Base-by-base conservation (phyloP, 2,888 invertebrate species). In the Drosophila parthenogenetica region DNA sequence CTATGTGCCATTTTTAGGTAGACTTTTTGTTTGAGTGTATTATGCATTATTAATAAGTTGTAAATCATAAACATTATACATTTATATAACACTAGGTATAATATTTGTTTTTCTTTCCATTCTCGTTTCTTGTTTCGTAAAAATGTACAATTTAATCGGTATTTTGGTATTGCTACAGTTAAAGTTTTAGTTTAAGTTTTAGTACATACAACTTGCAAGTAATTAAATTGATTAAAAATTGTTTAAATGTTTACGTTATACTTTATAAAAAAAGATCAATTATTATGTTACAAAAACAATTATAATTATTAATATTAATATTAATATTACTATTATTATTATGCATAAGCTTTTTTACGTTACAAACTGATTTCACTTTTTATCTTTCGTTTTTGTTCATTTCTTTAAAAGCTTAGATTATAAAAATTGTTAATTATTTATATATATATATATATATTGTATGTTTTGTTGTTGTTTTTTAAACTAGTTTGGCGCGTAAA, bases 401-500 rank as follows among this genome's bases (percentile, higher is more conserved):
- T 71, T 51, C 39, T 75, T 77, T 57, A 71, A 77, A 77, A 77
- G 79, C 70, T 76, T 78, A 78, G 42, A 51, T 72, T 77, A 64
- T 81, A 71, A 79, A 84, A 79, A 67, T 73, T 73, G 62, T 74
- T 79, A 80, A 54, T 70, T 66, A 58, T 68, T 61, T 68, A 55
- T 61, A 59, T 70, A 67, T 70, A 25, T 65, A 43, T 46, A 49
- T 74, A 22, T 22, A 22, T n/a, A 40, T 65, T 74, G 48, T 77
- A 73, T 80, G 59, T 62, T 51, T 58, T 67, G 60, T 35, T 67
- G 45, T 80, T 73, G 69, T 84, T 83, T 78, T 87, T 85, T 85
- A 69, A 81, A 87, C 85, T 85, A 85, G 87, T 87, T 85, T 85
- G 85, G 85, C 87, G 85, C 85, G 65, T 85, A 85, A 85, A 85